Percentiles rank a stretch among this genome's conserved stretches.
Conservation (phyloP, 2,888 invertebrate genomes). For the Boloria euphrosyne region DNA sequence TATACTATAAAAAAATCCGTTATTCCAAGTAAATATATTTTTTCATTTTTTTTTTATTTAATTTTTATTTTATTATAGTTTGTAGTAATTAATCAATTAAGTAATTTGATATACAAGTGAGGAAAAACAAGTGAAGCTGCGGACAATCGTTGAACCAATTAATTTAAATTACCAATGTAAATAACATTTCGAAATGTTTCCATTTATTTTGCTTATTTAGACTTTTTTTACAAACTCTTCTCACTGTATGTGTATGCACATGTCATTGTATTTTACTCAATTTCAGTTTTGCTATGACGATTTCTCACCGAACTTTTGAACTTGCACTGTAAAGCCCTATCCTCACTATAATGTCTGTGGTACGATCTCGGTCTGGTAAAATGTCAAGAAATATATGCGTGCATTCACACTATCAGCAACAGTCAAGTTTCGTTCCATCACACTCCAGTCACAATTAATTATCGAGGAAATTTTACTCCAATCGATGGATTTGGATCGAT, state of each 20-base stretch:
- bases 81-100: neutral
- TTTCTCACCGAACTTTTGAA: slow-evolving; percentile 2
- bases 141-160: neutral
- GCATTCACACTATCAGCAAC: no score
- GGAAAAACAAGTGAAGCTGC: neutral
- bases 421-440: no score
- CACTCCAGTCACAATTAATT: no score
- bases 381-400: no score
- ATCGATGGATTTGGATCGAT: no score
- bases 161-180: neutral
- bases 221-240: neutral
- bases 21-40: no score
- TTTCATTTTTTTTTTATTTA: no score
- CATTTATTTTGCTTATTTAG: slow-evolving; percentile 1
- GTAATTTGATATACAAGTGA: neutral
- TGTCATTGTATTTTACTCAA: slow-evolving; percentile 14
- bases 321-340: slow-evolving; percentile 10
- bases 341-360: no score
- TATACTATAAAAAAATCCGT: no score
- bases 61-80: no score
- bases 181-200: neutral
- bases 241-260: neutral
- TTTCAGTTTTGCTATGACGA: slow-evolving; percentile 10
- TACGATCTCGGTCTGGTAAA: no score
- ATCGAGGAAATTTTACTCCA: no score